Base-by-base conservation (phyloP, 2,113 vertebrate species). In the Menidia beryllina region DNA sequence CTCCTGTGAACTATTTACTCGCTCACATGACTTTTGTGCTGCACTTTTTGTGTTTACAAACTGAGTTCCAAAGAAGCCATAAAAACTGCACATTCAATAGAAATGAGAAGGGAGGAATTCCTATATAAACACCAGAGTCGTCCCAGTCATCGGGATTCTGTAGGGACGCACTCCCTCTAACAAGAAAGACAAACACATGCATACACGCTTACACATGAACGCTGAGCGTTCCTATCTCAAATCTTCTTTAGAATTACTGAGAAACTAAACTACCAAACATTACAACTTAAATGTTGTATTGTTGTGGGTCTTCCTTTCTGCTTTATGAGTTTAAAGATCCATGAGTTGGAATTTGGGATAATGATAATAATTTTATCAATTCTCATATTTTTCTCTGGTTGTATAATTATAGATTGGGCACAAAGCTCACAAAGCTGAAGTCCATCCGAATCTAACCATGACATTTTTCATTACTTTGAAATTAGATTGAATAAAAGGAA, bases 41-140 rank as follows among this genome's bases (percentile, higher is more conserved):
- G 5, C 67, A 34, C 48, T 75, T 62, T 85, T 89, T 88, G 75
- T 91, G 73, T 91, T 90, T 54, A 84, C 83, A 85, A 85, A 85
- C 68, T 49, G 62, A 85, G 75, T 83, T 87, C 81, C 86, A 56
- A 77, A 66, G 77, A 84, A 70, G 81, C 54, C 84, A 77, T 86
- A 90, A 90, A 91, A 68, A 77, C 43, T 43, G 25, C 7, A 45
- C 47, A 47, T 56, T 91, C 77, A 84, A 86, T 82, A 72, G 81
- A 74, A 60, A 65, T 4, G 20, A 84, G 69, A 80, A 58, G 69
- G 59, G 72, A 88, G 85, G 91, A 92, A 89, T 90, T 84, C 85
- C 79, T 89, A 81, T 55, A 73, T 82, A 91, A 91, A 90, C 77
- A 89, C 51, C 34, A 63, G 53, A 77, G 65, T 68, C 52, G 72